Base-by-base conservation (phyloP, 2,113 vertebrate genomes). In the Callospermophilus lateralis region DNA sequence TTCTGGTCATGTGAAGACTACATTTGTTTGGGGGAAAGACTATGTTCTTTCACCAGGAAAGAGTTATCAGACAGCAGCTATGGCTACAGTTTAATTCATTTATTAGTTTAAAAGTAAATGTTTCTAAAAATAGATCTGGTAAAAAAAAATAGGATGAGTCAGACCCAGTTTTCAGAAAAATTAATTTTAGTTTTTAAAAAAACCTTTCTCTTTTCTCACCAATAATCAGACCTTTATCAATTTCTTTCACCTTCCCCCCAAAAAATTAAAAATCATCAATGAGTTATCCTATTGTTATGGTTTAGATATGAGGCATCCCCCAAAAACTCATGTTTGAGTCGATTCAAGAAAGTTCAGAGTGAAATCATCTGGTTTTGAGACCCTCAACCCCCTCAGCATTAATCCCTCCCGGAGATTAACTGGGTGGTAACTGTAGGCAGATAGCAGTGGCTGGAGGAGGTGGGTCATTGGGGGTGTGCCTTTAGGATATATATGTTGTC, bases 91-190 rank as follows among this genome's bases (percentile, higher is more conserved):
- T 80, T 87, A 28, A 74, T 67, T 72, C 89, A 24, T 67, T 89
- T 89, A 30, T 68, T 94, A 58, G 80, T 63, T 86, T 81, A 34
- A 92, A 93, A 77, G 55, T n/a, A 5, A 84, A 67, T 84, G 37
- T 63, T 83, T 72, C 51, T 58, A 32, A 87, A 93, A 74, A 65
- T 48, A 70, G 0, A 53, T 15, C 16, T 65, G 63, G 6, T 65
- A 80, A 92, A 77, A 42, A 42, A 78, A 68, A 55, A 45, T 34
- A 53, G 72, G 30, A 81, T 28, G 55, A 67, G 61, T 45, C 61
- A 63, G 39, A 30, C 65, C 2, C 11, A 83, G 13, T 58, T 80
- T 15, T 58, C 45, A 63, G 20, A 84, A 55, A 73, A 67, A 22
- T 3, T 63, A 34, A 48, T 34, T 85, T 73, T 65, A 78, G 63